These are phyloP conservation scores for Drosophila meridionalis DNA, from an alignment of 2,888 invertebrate genomes.

Conservation along the genomic window DNA sequence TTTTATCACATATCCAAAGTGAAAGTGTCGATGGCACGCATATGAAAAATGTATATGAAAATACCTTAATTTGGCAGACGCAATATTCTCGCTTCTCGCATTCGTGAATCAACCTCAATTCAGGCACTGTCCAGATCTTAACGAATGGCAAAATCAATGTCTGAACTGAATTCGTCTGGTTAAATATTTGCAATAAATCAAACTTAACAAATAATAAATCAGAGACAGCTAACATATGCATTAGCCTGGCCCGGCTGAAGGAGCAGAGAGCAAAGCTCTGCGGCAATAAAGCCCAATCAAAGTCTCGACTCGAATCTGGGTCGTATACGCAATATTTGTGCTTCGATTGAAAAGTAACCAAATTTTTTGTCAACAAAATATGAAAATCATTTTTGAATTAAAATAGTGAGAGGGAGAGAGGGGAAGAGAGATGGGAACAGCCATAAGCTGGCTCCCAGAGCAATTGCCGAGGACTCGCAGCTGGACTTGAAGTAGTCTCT, in stretches of 20 bases:
- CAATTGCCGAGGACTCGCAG: background rate
- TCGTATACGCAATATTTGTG: slow-evolving; percentile 10
- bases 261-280: background rate
- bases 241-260: background rate
- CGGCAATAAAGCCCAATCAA: background rate
- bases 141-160: background rate
- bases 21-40: background rate
- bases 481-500: slow-evolving; percentile 3
- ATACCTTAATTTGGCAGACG: background rate
- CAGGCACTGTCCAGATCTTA: background rate
- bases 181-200: slow-evolving; percentile 9
- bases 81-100: background rate
- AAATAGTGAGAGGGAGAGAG: background rate
- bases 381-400: slow-evolving; percentile 6
- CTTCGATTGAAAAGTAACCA: slow-evolving; percentile 1
- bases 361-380: slow-evolving; percentile 6
- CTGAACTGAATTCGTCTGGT: background rate
- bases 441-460: background rate
- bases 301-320: slow-evolving; percentile 1
- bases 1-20: too few species aligned
- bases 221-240: slow-evolving; percentile 1
- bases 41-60: background rate
- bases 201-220: background rate
- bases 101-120: background rate
- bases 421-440: too few species aligned